phyloP scores from a whole-genome alignment of 2,888 invertebrate species.

The Limnephilus auricula region DNA sequence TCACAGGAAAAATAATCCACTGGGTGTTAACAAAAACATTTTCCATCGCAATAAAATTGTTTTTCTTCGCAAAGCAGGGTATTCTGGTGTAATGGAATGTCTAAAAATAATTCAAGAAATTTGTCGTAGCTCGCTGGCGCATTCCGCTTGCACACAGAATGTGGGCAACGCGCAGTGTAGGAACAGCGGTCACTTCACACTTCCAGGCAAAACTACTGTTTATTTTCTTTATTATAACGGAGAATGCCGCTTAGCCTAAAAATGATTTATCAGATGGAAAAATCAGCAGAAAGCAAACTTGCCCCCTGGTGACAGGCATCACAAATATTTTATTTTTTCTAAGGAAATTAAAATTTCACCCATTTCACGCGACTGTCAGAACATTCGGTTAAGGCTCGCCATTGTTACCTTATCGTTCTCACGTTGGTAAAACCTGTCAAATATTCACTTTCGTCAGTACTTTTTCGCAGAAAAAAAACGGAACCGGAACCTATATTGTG shows the following conservation, averaged over 20 bases:
- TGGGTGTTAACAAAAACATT: neutral
- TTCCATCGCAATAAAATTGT: neutral
- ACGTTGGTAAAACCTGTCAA: conserved; percentile 5
- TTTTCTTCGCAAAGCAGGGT: neutral
- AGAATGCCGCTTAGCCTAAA: neutral
- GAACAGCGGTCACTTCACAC: neutral
- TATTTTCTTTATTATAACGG: neutral
- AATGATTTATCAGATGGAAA: neutral
- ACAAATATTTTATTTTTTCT: conserved; percentile 1
- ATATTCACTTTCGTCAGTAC: neutral
- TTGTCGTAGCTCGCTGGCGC: neutral
- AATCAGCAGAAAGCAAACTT: neutral
- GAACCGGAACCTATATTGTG: neutral
- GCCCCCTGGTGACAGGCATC: neutral
- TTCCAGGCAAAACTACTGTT: neutral
- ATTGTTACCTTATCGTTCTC: conserved; percentile 13
- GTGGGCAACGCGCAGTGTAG: no score
- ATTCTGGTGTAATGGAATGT: neutral
- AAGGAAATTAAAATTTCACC: conserved; percentile 5
- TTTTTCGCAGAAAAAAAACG: neutral
- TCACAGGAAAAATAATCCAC: neutral
- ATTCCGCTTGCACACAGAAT: neutral
- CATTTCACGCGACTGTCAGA: conserved; percentile 13
- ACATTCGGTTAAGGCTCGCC: neutral
- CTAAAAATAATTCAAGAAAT: neutral